Evolutionary conservation across 2,113 vertebrate genomes (phyloP), one percentile per base, ranked within the genome.

Genomic region (Pseudorhombus dupliciocellatus): DNA sequence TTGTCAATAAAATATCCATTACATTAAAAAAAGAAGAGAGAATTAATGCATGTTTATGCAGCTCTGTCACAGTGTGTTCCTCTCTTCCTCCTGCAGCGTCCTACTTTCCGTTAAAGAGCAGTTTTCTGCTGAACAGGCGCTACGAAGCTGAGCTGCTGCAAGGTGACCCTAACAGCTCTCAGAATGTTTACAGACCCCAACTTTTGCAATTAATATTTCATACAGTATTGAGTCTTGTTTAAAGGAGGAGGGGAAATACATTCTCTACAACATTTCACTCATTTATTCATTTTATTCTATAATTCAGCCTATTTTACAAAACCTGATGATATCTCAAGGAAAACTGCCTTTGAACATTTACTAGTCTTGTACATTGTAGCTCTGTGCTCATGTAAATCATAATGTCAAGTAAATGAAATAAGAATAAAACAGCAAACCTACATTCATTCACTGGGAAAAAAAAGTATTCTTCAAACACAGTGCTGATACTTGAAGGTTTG

Each of bases 201-300:
- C 22, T 37, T 65, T 30, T 61, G 34, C 48, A 37, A 59, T 50
- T 3, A 77, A 44, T 9, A 42, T 21, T 69, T 66, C 2, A 61
- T 40, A 14, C 18, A 26, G n/a, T 6, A 7, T n/a, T n/a, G 1
- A 24, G 16, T 14, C 20, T 26, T 26, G 21, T 71, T 54, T 16
- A 26, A 62, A 26, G n/a, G 22, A 66, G 18, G 70, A 66, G 57
- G 60, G 4, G n/a, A n/a, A 40, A 62, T 2, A n/a, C 20, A 24
- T 57, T 26, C 22, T 59, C 20, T 42, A 7, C 2, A 61, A 56
- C 21, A 70, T 69, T 85, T 73, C 16, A 54, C 14, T 55, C 6
- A 70, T 75, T 66, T 50, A 51, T 6, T 83, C 20, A 2, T 54
- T 89, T 88, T 90, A 89, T 85, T 89, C 50, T 71, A 80, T 85